A percentile compares a stretch with the other conserved stretches of the same genome.
Evolutionary conservation across 2,888 invertebrate genomes (phyloP).

Genomic region (Yponomeuta cagnagella): DNA sequence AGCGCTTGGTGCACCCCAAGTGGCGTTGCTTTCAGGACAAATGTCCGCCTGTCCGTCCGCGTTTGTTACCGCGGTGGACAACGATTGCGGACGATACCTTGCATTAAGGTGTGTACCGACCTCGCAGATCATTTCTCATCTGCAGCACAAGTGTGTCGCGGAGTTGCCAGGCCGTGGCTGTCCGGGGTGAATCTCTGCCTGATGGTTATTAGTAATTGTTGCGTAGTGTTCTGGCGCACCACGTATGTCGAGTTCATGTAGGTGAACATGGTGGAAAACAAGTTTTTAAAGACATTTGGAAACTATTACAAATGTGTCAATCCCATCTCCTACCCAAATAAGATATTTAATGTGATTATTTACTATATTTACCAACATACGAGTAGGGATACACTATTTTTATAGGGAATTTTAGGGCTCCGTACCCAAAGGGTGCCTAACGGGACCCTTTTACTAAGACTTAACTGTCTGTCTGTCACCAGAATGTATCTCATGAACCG

Average conservation of each 20-base stretch:
- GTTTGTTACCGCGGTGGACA: conserved; percentile 39
- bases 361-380: no score
- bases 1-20: background rate
- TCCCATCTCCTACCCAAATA: no score
- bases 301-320: no score
- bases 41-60: conserved; percentile 45
- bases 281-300: no score
- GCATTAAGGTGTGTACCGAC: conserved; percentile 62
- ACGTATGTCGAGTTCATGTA: background rate
- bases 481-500: no score
- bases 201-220: background rate
- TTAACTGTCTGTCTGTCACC: no score
- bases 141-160: conserved; percentile 17
- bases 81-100: conserved; percentile 46
- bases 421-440: no score
- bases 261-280: background rate
- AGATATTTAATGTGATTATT: no score
- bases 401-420: no score
- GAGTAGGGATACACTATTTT: no score
- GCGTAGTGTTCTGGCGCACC: background rate
- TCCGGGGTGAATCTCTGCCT: background rate
- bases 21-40: background rate
- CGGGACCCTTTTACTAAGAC: no score
- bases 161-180: background rate
- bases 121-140: conserved; percentile 58